These are phyloP conservation scores for Mola mola DNA, from an alignment of 2,113 vertebrate genomes.

Conservation along the genomic window DNA sequence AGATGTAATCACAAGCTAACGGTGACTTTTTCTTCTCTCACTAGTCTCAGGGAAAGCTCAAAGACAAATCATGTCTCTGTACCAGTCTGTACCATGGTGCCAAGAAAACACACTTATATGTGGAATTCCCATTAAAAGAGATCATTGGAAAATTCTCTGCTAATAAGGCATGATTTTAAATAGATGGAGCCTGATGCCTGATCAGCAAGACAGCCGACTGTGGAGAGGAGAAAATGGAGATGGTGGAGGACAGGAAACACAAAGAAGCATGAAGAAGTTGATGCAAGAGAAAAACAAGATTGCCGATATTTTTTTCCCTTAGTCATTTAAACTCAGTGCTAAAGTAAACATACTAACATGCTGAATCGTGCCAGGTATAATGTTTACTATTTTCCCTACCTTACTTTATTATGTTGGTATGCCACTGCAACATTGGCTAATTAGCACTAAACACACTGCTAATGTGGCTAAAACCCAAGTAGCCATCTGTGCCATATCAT, in stretches of 20 bases:
- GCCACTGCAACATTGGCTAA: neutral
- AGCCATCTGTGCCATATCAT: neutral
- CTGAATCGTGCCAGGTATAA: no score
- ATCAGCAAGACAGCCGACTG: constrained; percentile 11
- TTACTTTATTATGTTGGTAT: no score
- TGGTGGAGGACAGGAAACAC: neutral
- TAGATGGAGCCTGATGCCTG: neutral
- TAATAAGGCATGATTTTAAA: constrained; percentile 58
- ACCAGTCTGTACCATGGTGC: constrained; percentile 5
- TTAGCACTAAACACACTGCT: neutral
- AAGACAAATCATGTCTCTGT: neutral
- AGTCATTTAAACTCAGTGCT: no score
- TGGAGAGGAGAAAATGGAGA: neutral
- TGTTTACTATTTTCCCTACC: no score
- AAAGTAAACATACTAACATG: no score
- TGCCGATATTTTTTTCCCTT: no score
- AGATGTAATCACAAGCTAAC: constrained; percentile 10
- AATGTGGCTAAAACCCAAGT: neutral
- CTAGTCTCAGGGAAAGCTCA: constrained; percentile 3
- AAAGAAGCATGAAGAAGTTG: neutral
- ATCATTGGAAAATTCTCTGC: constrained; percentile 41
- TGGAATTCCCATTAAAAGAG: constrained; percentile 53
- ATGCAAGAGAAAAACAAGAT: neutral
- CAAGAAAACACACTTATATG: constrained; percentile 42
- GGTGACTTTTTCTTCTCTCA: constrained; percentile 2